Base-by-base conservation (phyloP, 2,797 vertebrate species). In the Lemur catta region DNA sequence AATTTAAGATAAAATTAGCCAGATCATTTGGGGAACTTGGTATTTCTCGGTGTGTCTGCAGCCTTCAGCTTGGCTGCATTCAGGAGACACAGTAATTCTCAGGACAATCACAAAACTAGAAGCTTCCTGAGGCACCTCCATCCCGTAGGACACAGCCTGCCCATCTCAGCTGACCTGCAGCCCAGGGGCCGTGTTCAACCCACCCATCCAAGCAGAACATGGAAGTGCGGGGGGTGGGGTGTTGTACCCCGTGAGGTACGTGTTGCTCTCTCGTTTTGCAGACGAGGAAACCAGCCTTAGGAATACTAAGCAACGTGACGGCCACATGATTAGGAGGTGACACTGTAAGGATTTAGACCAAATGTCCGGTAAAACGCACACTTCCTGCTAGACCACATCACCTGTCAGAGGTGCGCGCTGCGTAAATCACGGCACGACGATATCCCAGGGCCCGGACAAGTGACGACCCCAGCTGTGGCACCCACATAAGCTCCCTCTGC, bases 401-500 rank as follows among this genome's bases (percentile, higher is more conserved):
- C 20, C 26, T 22, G 22, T 7, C 41, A 50, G 46, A 69, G 48
- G 5, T 4, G 0, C 3, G 11, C 33, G 15, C 13, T 38, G 22
- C 26, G 11, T 28, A 74, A 50, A 46, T 59, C 46, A 17, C 24
- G 38, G 30, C 33, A 28, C 0, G 0, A 9, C 3, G 20, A 11
- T 28, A 33, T 41, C 13, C 9, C 11, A 55, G 57, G 30, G 75
- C n/a, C 2, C 18, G 0, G 3, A 12, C 10, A 3, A 61, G 71
- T 11, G 50, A 14, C 33, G 15, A 30, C 14, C 17, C 28, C 26
- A 46, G 38, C 35, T 38, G 6, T 4, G 7, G 55, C 5, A 5
- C 4, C 14, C 10, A 2, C 0, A 1, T 82, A 41, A 55, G 69
- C 6, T 1, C 2, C 2, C 2, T 14, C 6, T 7, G 1, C 3